Conservation (phyloP, 2,888 invertebrate species). For the Orthosia gothica region DNA sequence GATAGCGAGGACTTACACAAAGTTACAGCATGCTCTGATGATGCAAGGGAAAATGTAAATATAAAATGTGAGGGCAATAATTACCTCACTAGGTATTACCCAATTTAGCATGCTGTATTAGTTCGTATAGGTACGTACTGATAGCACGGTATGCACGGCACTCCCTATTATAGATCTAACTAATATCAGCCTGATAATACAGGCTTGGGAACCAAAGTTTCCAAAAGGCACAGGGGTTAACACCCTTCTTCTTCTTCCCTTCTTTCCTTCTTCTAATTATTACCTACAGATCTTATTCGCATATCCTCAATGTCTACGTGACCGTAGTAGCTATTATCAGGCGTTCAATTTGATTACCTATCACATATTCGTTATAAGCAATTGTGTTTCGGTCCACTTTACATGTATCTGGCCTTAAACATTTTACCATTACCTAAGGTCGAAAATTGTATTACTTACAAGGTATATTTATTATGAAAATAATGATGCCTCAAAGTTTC, state of each 20-base stretch:
- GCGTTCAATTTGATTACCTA: too few relatives aligned
- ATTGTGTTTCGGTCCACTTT: background rate
- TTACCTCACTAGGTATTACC: background rate
- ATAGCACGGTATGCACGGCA: background rate
- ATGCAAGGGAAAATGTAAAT: background rate
- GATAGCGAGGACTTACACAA: conserved; percentile 3
- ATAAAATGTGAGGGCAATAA: background rate
- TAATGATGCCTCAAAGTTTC: conserved; percentile 28
- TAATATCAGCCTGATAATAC: background rate
- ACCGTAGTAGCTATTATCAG: background rate
- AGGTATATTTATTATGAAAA: conserved; percentile 5
- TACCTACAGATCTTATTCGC: background rate
- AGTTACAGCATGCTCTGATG: background rate
- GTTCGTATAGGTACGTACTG: background rate
- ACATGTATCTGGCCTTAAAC: background rate
- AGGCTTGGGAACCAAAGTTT: too few relatives aligned
- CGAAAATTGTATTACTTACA: background rate
- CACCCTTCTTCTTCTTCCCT: too few relatives aligned
- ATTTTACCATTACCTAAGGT: background rate
- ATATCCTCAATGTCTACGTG: background rate
- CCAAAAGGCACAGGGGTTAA: too few relatives aligned
- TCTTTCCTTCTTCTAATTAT: too few relatives aligned
- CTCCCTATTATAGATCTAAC: background rate
- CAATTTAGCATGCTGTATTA: background rate
- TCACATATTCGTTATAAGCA: background rate